Conservation (phyloP, 2,888 invertebrate species). For the Agrilus mali region DNA sequence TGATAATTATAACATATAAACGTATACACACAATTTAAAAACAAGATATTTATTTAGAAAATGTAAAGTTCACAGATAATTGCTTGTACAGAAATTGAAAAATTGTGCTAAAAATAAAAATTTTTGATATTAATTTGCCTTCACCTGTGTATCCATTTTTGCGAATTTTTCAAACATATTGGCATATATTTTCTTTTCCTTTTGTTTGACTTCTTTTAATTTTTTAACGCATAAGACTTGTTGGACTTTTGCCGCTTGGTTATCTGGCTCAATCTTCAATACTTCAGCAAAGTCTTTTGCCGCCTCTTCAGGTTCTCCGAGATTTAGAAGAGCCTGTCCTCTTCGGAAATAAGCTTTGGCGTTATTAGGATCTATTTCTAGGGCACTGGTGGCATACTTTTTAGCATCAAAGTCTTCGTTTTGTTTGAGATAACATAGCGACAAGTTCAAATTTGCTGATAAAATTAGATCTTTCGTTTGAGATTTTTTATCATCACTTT, state of each 20-base stretch:
- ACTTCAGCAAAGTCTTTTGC: slow-evolving; percentile 65
- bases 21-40: no score
- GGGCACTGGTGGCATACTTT: slow-evolving; percentile 62
- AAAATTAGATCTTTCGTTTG: slow-evolving; percentile 36
- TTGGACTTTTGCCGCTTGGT: slow-evolving; percentile 78
- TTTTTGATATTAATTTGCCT: slow-evolving; percentile 25
- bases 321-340: slow-evolving; percentile 64
- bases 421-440: slow-evolving; percentile 67
- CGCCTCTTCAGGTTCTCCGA: slow-evolving; percentile 70
- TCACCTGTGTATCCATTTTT: slow-evolving; percentile 62
- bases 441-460: slow-evolving; percentile 67
- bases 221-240: slow-evolving; percentile 56
- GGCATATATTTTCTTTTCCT: slow-evolving; percentile 78
- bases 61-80: no score
- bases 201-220: slow-evolving; percentile 61
- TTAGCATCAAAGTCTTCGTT: slow-evolving; percentile 58
- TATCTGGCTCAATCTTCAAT: slow-evolving; percentile 66
- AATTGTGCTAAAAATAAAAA: background rate
- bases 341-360: slow-evolving; percentile 84
- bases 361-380: slow-evolving; percentile 61
- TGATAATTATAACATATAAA: no score
- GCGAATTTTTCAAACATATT: slow-evolving; percentile 95
- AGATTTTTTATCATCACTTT: slow-evolving; percentile 37
- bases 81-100: no score
- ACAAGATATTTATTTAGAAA: no score